Percentiles rank a stretch among this genome's conserved stretches.
These are phyloP conservation scores for Athene noctua DNA, from an alignment of 2,113 vertebrate species.

Conservation along the genomic window DNA sequence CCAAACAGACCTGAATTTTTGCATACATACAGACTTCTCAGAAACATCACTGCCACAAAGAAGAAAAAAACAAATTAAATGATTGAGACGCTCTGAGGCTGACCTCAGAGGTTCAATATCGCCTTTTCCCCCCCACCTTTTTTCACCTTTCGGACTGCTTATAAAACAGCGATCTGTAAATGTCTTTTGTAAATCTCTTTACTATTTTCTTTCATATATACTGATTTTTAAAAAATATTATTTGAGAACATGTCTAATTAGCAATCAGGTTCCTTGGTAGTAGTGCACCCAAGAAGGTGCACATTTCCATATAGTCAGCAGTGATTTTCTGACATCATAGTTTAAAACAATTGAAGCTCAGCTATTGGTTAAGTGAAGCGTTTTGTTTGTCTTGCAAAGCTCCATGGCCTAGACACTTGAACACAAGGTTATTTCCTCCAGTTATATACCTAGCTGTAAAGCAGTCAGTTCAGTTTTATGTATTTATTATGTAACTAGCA, in stretches of 20 bases:
- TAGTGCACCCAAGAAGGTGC: neutral
- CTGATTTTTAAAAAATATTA: neutral
- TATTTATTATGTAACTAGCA: neutral
- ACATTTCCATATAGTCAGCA: neutral
- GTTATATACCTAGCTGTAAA: neutral
- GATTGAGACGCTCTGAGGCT: neutral
- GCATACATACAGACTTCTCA: neutral
- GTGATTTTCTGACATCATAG: neutral
- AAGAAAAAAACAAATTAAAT: neutral
- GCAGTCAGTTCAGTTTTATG: neutral
- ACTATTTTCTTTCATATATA: conserved; percentile 9
- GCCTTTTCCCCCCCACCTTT: neutral
- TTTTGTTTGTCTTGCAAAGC: neutral
- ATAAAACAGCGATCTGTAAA: neutral
- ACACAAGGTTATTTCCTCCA: neutral
- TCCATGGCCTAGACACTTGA: neutral
- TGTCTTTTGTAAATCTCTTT: neutral
- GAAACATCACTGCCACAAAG: neutral
- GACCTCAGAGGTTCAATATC: neutral
- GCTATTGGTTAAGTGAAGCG: neutral
- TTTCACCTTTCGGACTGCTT: neutral
- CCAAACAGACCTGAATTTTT: neutral
- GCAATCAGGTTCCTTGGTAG: neutral
- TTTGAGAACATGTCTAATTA: neutral
- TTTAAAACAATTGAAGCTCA: neutral